Evolutionary conservation across 2,888 invertebrate genomes (phyloP).

Genomic region (Biston betularia): DNA sequence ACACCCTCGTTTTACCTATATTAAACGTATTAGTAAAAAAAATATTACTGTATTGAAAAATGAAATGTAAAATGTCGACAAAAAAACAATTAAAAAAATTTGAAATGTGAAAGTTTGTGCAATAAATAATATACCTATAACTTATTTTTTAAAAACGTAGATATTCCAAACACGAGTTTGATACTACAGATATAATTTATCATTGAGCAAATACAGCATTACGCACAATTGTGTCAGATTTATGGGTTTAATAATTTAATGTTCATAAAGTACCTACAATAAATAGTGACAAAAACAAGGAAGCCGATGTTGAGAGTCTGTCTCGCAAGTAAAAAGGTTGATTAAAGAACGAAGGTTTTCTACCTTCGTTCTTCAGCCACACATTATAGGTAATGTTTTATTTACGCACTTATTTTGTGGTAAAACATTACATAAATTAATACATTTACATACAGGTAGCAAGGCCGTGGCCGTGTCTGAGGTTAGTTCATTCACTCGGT

Average conservation of each 20-base stretch:
- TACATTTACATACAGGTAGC: background rate
- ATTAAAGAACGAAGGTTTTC: background rate
- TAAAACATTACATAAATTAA: no score
- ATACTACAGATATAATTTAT: no score
- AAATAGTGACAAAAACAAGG: constrained; percentile 10
- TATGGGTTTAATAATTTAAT: constrained; percentile 5
- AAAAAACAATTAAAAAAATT: no score
- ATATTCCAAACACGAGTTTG: constrained; percentile 5
- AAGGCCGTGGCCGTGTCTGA: constrained; percentile 2
- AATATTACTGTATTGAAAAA: no score
- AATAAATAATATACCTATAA: no score
- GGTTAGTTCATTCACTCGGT: constrained; percentile 12
- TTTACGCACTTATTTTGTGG: background rate
- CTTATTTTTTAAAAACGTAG: no score
- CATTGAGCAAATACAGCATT: constrained; percentile 5
- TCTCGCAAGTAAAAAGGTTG: constrained; percentile 9
- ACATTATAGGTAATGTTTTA: background rate
- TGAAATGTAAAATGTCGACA: no score
- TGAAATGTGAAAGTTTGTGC: no score
- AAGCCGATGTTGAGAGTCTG: background rate
- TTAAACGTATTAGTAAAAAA: no score
- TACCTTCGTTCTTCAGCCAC: background rate
- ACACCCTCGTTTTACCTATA: no score
- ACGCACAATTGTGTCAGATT: constrained; percentile 5
- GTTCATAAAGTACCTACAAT: constrained; percentile 6